phyloP scores from a whole-genome alignment of 2,113 vertebrate genomes.

The Capreolus pygargus region DNA sequence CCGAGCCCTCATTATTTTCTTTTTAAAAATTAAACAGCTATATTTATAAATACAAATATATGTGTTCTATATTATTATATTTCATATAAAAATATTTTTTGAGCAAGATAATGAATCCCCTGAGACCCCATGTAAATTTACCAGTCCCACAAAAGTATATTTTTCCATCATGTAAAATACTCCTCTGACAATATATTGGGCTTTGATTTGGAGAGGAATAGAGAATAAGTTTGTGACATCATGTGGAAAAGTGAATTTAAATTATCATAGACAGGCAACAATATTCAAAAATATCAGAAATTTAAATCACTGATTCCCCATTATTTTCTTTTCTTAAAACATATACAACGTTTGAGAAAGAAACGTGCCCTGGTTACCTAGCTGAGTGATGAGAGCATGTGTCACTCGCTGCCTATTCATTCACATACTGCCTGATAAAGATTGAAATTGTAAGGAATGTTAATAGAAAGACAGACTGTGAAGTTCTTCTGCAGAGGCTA shows the following conservation, averaged over 20 bases:
- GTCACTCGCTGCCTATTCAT: background rate
- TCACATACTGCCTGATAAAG: background rate
- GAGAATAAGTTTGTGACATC: background rate
- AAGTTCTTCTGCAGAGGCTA: constrained; percentile 17
- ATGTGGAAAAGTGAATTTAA: background rate
- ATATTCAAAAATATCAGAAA: constrained; percentile 8
- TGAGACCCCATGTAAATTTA: background rate
- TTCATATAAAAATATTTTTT: background rate
- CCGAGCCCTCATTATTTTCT: background rate
- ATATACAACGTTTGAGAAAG: background rate
- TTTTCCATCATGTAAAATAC: background rate
- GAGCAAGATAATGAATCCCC: background rate
- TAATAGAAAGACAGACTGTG: constrained; percentile 17
- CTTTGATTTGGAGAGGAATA: background rate
- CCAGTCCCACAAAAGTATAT: background rate
- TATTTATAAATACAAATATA: background rate
- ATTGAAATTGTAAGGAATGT: background rate
- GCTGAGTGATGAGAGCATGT: background rate
- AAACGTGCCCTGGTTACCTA: background rate
- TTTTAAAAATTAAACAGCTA: background rate
- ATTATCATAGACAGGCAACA: background rate
- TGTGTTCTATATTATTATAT: background rate
- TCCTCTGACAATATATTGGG: background rate
- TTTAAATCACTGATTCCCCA: background rate
- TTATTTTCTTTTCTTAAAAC: constrained; percentile 1